These are phyloP conservation scores for Papilio xuthus DNA, from an alignment of 1,140 invertebrate genomes.

Conservation along the genomic window DNA sequence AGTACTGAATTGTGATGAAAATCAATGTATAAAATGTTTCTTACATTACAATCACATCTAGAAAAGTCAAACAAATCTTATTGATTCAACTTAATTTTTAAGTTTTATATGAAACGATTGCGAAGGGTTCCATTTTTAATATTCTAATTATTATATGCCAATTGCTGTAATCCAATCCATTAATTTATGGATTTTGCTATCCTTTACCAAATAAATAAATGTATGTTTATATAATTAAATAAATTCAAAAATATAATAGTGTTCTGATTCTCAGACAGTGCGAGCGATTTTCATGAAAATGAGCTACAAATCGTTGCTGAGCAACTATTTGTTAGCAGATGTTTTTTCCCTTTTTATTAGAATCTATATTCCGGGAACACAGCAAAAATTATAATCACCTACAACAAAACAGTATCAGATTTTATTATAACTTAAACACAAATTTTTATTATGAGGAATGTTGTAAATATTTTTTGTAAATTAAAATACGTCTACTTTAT, in stretches of 20 bases:
- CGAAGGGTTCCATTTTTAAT: not conserved
- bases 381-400: slow-evolving; percentile 9
- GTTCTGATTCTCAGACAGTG: not conserved
- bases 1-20: slow-evolving; percentile 69
- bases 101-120: not conserved
- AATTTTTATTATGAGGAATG: not conserved
- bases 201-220: not conserved
- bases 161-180: not conserved
- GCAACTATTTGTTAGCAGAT: slow-evolving; percentile 32
- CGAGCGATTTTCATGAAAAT: not conserved
- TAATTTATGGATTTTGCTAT: not conserved
- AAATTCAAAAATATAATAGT: not conserved
- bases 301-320: slow-evolving; percentile 14
- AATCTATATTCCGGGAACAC: not conserved
- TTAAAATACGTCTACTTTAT: not conserved
- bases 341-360: slow-evolving; percentile 3
- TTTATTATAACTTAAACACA: not conserved
- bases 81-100: not conserved
- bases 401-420: slow-evolving; percentile 10
- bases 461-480: slow-evolving; percentile 17
- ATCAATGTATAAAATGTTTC: not conserved
- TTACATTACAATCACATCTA: slow-evolving; percentile 30
- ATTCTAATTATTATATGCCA: not conserved
- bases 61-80: slow-evolving; percentile 8
- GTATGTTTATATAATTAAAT: not conserved